Evolutionary conservation across 2,797 vertebrate species (phyloP).

Genomic region (Enteromius anoplus): DNA sequence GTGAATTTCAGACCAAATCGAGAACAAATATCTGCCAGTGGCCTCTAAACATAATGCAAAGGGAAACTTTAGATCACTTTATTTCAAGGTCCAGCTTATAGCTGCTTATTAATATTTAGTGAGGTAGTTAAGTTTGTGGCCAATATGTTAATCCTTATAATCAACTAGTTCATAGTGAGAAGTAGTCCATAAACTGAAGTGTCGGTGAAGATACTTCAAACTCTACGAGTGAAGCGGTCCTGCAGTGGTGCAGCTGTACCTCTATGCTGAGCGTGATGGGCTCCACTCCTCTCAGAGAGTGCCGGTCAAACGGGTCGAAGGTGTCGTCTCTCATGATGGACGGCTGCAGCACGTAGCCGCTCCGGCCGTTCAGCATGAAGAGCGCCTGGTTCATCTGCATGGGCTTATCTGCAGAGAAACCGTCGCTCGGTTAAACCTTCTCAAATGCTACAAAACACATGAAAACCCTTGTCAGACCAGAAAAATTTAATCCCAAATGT

Average conservation of each 20-base stretch:
- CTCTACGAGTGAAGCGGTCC: too few relatives aligned
- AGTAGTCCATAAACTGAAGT: too few relatives aligned
- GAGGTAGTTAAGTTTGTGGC: too few relatives aligned
- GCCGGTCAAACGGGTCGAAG: constrained; percentile 95
- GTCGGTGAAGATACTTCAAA: not conserved
- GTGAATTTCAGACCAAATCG: not conserved
- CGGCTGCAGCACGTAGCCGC: constrained; percentile 93
- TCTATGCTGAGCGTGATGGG: constrained; percentile 85
- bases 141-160: too few relatives aligned
- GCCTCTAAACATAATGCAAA: not conserved
- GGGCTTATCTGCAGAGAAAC: constrained; percentile 86
- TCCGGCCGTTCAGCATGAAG: constrained; percentile 91
- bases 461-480: too few relatives aligned
- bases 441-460: too few relatives aligned
- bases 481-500: too few relatives aligned
- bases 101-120: too few relatives aligned
- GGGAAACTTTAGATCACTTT: too few relatives aligned
- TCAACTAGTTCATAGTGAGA: too few relatives aligned
- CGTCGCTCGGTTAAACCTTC: not conserved
- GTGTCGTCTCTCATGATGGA: constrained; percentile 91
- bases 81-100: too few relatives aligned
- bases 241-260: constrained; percentile 70
- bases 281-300: constrained; percentile 84
- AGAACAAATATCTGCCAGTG: not conserved
- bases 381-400: constrained; percentile 99